These are phyloP conservation scores for Apocrypta bakeri DNA, from an alignment of 1,140 invertebrate species.

Conservation along the genomic window DNA sequence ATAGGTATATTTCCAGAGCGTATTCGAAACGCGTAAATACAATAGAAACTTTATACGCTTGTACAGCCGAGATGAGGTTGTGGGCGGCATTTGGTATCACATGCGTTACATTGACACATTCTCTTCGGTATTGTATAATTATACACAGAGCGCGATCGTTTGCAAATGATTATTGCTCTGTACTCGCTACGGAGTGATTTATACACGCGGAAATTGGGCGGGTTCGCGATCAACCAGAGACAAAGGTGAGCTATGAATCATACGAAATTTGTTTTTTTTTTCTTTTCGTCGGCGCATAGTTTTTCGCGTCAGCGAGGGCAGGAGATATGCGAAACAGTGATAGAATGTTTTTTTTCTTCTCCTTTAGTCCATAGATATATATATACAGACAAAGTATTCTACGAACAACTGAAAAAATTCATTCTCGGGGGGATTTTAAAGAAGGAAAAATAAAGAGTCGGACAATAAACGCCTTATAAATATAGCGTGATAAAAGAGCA, in stretches of 20 bases:
- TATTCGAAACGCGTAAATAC: neutral
- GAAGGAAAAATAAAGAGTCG: neutral
- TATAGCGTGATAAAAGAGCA: neutral
- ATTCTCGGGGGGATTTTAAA: neutral
- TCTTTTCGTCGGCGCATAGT: no score
- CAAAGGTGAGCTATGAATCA: slow-evolving; percentile 16
- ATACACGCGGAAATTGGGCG: neutral
- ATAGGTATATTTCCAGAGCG: neutral
- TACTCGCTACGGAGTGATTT: neutral
- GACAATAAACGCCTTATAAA: slow-evolving; percentile 2
- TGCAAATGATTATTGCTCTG: neutral
- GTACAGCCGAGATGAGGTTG: neutral
- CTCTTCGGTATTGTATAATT: neutral
- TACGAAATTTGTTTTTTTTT: neutral
- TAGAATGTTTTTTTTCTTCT: no score
- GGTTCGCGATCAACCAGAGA: neutral
- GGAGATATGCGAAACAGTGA: no score
- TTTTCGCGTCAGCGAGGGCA: no score
- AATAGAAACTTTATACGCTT: neutral
- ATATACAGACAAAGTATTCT: no score
- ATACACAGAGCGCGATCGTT: neutral
- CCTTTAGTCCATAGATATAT: no score
- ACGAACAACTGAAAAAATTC: neutral
- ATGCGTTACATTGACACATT: neutral
- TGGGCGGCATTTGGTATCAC: slow-evolving; percentile 19